A percentile compares a stretch with the other conserved stretches of the same genome.
These are phyloP conservation scores for Stratiomys singularior DNA, from an alignment of 2,888 invertebrate species.

Conservation along the genomic window DNA sequence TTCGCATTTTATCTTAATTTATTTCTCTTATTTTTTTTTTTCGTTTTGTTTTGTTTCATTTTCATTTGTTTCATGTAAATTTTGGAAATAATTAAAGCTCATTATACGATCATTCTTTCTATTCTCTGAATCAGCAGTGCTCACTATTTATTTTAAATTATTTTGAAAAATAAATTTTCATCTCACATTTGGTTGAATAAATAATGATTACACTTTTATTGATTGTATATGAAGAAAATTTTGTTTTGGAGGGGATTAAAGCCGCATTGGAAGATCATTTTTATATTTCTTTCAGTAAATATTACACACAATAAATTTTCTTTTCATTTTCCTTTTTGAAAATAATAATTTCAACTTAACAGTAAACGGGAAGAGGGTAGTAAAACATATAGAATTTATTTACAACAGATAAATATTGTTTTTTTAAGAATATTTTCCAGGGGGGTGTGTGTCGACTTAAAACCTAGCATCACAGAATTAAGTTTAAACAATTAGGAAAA, in stretches of 20 bases:
- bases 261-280: slow-evolving; percentile 8
- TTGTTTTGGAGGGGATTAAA: neutral
- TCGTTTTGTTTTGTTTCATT: neutral
- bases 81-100: slow-evolving; percentile 33
- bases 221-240: neutral
- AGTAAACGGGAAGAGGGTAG: neutral
- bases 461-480: slow-evolving; percentile 52
- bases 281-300: neutral
- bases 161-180: slow-evolving; percentile 8
- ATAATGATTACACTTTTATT: slow-evolving; percentile 3
- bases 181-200: neutral
- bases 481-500: slow-evolving; percentile 47
- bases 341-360: slow-evolving; percentile 2
- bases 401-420: neutral
- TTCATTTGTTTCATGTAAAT: slow-evolving; percentile 14
- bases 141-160: neutral
- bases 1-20: too few species aligned
- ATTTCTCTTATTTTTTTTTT: neutral
- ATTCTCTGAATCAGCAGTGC: too few species aligned
- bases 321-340: neutral
- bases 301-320: neutral
- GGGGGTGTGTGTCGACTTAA: slow-evolving; percentile 37
- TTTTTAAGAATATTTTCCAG: slow-evolving; percentile 25
- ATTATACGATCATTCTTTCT: neutral
- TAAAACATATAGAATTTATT: neutral